Conservation (phyloP, 2,888 invertebrate genomes). For the Norana najaformis region DNA sequence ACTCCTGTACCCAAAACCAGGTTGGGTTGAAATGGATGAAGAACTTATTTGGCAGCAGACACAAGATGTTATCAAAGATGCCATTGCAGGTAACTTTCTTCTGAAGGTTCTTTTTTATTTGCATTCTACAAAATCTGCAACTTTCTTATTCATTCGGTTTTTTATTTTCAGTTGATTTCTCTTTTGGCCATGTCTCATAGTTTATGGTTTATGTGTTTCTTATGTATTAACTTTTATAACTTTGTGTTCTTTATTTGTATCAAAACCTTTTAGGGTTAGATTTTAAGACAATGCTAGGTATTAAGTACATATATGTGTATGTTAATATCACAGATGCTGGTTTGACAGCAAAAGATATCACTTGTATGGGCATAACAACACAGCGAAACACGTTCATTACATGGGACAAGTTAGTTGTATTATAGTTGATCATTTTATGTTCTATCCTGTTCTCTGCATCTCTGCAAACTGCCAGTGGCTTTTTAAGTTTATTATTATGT, state of each 20-base stretch:
- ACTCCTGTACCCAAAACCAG: constrained; percentile 76
- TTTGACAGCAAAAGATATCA: constrained; percentile 72
- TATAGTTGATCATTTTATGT: neutral
- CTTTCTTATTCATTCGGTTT: neutral
- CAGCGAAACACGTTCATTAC: constrained; percentile 81
- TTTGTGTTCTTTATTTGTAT: too few species aligned
- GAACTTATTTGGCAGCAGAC: constrained; percentile 73
- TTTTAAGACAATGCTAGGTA: neutral
- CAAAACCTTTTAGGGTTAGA: neutral
- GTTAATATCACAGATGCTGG: constrained; percentile 69
- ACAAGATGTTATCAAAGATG: constrained; percentile 70
- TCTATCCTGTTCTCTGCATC: too few species aligned
- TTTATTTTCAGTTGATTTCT: neutral
- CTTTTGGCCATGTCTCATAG: too few species aligned
- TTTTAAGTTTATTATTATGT: too few species aligned
- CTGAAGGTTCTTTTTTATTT: neutral
- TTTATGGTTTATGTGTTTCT: neutral
- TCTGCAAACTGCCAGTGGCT: too few species aligned
- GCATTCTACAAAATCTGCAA: neutral
- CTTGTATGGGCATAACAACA: constrained; percentile 80
- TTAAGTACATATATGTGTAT: constrained; percentile 49
- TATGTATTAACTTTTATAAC: neutral
- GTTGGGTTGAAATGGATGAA: constrained; percentile 86
- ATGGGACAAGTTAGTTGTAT: constrained; percentile 72
- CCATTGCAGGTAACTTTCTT: constrained; percentile 63